Base-by-base conservation (phyloP, 2,113 vertebrate species). In the Hippoglossus stenolepis region DNA sequence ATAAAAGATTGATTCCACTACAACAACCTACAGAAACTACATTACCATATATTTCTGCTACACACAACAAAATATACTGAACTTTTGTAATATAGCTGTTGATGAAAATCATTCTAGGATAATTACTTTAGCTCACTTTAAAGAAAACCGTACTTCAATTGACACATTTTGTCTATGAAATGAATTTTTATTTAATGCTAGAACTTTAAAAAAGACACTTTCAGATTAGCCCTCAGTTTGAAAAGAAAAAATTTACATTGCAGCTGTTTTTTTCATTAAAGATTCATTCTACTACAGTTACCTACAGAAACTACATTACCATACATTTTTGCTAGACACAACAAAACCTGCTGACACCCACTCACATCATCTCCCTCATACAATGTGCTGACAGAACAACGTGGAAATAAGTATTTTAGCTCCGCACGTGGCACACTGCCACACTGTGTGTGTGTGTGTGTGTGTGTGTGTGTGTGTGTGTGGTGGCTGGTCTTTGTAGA, bases 381-480 rank as follows among this genome's bases (percentile, higher is more conserved):
- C 83, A 74, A 87, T 87, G 68, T 79, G 80, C 76, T 89, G 73
- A 79, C 79, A 73, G 71, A 75, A 51, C 57, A 80, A 58, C 77
- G 59, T 87, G 77, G 28, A 87, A 85, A 80, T 63, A 79, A 87
- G 84, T 75, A 51, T 79, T 78, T 71, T 61, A 70, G 58, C 77
- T 65, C 58, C 1, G 43, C 89, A 89, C 85, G 80, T 91, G 91
- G 89, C 78, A 79, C 53, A 1, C 58, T 78, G 90, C 82, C 83
- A 87, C 63, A 66, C 20, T 57, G 54, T 57, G 54, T 57, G 54
- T 57, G 54, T 71, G 73, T 73, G 59, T 75, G 57, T 81, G 54
- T 71, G 73, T 73, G 59, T 75, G 57, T 81, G 31, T 7, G 31
- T 35, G 31, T 35, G 31, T 38, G 28, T 7, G 28, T 31, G 31